phyloP scores from a whole-genome alignment of 2,113 vertebrate genomes.

The Lycaon pictus region DNA sequence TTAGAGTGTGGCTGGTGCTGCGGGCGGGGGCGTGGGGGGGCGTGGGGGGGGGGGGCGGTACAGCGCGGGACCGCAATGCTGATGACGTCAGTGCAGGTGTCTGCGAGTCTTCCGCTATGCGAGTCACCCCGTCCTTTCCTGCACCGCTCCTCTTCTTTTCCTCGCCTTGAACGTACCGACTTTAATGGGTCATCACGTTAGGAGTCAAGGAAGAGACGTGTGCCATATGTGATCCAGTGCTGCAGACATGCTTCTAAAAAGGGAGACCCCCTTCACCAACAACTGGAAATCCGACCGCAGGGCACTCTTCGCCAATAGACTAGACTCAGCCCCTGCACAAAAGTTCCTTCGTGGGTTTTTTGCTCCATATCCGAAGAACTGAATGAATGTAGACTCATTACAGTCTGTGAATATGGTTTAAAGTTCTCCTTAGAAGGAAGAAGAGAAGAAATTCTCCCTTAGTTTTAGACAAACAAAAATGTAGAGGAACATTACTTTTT shows the following conservation, averaged over 20 bases:
- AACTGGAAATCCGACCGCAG: neutral
- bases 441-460: accelerated
- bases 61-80: neutral
- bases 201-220: neutral
- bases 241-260: neutral
- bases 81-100: neutral
- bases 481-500: neutral
- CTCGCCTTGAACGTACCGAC: neutral
- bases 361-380: neutral
- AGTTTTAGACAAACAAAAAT: neutral
- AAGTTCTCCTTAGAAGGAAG: neutral
- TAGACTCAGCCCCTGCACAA: neutral
- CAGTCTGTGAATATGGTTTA: neutral
- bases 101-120: neutral
- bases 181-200: neutral
- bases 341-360: neutral
- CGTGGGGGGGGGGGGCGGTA: neutral
- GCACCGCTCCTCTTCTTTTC: neutral
- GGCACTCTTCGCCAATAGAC: neutral
- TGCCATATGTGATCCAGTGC: neutral
- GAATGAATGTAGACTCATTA: neutral
- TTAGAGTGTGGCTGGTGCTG: neutral
- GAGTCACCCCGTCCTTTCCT: neutral
- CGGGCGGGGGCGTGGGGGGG: neutral
- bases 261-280: neutral